phyloP scores from a whole-genome alignment of 2,113 vertebrate species.

The Seriola aureovittata region DNA sequence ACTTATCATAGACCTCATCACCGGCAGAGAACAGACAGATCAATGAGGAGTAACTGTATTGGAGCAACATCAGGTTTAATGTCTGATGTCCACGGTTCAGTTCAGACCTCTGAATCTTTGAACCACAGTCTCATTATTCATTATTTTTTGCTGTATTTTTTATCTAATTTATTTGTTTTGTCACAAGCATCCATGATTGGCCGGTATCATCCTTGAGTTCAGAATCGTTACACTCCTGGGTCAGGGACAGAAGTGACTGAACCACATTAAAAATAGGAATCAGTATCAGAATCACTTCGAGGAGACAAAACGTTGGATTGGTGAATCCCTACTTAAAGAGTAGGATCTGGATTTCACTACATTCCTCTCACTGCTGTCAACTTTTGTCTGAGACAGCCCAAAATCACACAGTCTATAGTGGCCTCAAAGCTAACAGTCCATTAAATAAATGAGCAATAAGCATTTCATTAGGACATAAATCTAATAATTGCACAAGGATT shows the following conservation, averaged over 20 bases:
- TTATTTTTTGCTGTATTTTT: no score
- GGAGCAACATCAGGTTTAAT: neutral
- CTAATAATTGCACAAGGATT: constrained; percentile 1
- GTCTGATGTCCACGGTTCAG: neutral
- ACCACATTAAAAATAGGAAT: neutral
- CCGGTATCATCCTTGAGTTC: no score
- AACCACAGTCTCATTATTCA: no score
- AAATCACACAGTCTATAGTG: neutral
- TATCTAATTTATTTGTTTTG: no score
- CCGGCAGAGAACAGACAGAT: neutral
- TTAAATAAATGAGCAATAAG: constrained; percentile 30
- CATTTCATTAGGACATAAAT: constrained; percentile 3
- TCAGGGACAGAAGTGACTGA: neutral
- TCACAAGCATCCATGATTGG: no score
- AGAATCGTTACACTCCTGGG: no score
- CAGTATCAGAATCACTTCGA: neutral
- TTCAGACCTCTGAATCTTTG: no score
- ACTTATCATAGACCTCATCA: neutral
- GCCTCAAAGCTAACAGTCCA: neutral
- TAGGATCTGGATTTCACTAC: neutral
- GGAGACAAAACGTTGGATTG: neutral
- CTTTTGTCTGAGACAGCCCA: neutral
- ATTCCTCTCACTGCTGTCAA: neutral
- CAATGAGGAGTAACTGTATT: neutral
- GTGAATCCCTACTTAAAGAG: neutral